Evolutionary conservation across 2,113 vertebrate genomes (phyloP).

Genomic region (Oostethus manadensis): DNA sequence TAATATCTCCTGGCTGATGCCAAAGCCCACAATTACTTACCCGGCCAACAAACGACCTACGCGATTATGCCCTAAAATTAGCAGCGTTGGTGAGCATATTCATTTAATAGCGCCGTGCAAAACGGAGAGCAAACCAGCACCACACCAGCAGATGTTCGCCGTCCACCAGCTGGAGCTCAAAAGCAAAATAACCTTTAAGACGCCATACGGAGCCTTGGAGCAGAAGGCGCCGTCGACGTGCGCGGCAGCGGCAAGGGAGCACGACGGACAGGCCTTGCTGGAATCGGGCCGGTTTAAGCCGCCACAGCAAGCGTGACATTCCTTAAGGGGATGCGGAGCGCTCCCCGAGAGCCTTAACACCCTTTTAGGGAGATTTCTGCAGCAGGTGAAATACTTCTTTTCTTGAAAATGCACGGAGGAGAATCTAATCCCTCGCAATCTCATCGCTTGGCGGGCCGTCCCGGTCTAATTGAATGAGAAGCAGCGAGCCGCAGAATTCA

Average conservation of each 20-base stretch:
- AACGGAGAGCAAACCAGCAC: conserved; percentile 21
- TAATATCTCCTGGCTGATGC: too few species aligned
- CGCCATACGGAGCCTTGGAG: conserved; percentile 24
- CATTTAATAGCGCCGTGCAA: conserved; percentile 8
- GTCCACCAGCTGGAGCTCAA: conserved; percentile 34
- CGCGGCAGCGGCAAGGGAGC: conserved; percentile 27
- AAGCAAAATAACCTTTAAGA: conserved; percentile 37
- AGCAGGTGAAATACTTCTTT: conserved; percentile 33
- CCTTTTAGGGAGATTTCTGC: conserved; percentile 16
- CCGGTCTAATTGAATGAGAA: conserved; percentile 10
- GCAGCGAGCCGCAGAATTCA: too few species aligned
- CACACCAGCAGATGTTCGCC: conserved; percentile 35
- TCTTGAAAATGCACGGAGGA: conserved; percentile 30
- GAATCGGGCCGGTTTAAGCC: conserved; percentile 26
- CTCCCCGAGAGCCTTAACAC: conserved; percentile 6
- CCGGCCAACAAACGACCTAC: conserved; percentile 25
- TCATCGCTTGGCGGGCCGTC: background rate
- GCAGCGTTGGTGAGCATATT: conserved; percentile 37
- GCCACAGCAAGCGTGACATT: conserved; percentile 22
- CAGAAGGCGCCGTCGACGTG: conserved; percentile 33
- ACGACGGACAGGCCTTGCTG: conserved; percentile 13
- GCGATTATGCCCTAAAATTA: conserved; percentile 37
- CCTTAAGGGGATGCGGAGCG: conserved; percentile 16
- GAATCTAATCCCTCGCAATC: conserved; percentile 39
- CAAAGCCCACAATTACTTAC: conserved; percentile 26